Evolutionary conservation across 2,797 vertebrate genomes (phyloP).

Genomic region (Sarcophilus harrisii): DNA sequence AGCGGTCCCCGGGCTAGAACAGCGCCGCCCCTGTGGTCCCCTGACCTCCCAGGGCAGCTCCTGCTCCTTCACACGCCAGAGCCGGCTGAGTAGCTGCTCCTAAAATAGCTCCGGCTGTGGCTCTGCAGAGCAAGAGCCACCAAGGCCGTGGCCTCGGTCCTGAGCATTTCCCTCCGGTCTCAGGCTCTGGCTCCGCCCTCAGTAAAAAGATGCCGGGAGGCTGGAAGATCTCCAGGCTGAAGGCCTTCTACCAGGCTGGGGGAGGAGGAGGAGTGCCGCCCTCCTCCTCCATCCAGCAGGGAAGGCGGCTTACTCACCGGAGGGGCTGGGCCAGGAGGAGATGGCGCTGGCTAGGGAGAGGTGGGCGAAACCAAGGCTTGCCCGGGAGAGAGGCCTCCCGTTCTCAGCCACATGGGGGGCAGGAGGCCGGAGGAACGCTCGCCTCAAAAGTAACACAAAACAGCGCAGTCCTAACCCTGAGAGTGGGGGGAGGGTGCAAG

Average conservation of each 20-base stretch:
- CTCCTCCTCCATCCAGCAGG: neutral
- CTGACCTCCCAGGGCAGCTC: too few relatives aligned
- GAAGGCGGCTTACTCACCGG: neutral
- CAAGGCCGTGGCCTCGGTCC: neutral
- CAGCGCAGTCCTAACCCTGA: too few relatives aligned
- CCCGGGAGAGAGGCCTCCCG: neutral
- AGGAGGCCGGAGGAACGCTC: neutral
- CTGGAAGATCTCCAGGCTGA: neutral
- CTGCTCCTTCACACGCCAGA: neutral
- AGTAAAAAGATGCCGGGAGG: neutral
- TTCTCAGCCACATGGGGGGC: neutral
- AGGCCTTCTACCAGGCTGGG: neutral
- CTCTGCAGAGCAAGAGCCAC: neutral
- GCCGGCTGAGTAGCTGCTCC: neutral
- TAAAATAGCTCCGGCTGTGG: neutral
- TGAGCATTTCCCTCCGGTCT: neutral
- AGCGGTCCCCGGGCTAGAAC: neutral
- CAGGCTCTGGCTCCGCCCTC: neutral
- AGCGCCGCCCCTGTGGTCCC: too few relatives aligned
- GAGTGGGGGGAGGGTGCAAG: neutral
- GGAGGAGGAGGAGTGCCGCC: neutral
- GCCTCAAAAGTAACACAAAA: too few relatives aligned
- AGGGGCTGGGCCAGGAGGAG: neutral
- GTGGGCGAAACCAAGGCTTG: neutral
- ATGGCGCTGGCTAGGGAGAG: neutral